Percentiles rank a stretch among this genome's conserved stretches.
Evolutionary conservation across 2,797 vertebrate species (phyloP).

Genomic region (Meriones psammophilus): DNA sequence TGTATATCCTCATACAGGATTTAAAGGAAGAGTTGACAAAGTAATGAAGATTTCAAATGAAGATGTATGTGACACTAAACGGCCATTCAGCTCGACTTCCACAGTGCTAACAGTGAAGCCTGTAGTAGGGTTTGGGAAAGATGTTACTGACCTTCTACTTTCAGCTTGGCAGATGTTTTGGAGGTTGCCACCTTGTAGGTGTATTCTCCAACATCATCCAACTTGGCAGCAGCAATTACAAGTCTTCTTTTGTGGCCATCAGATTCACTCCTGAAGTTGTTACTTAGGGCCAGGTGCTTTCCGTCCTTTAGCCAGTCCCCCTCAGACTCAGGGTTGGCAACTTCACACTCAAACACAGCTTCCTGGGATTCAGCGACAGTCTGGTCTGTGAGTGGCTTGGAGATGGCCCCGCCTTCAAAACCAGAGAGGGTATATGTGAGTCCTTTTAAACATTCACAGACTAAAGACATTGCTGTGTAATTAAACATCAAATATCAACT

Average conservation of each 20-base stretch:
- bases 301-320: slow-evolving; percentile 96
- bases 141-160: slow-evolving; percentile 94
- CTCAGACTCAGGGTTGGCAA: slow-evolving; percentile 95
- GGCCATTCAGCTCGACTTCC: background rate
- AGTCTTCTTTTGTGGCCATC: slow-evolving; percentile 93
- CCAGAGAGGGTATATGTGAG: slow-evolving; percentile 57
- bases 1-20: background rate
- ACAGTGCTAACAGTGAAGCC: background rate
- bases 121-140: background rate
- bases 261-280: slow-evolving; percentile 92
- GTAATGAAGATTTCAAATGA: slow-evolving; percentile 8
- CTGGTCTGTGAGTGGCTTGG: slow-evolving; percentile 94
- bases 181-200: slow-evolving; percentile 97
- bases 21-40: slow-evolving; percentile 14
- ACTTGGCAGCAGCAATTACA: slow-evolving; percentile 91
- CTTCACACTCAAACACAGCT: slow-evolving; percentile 96
- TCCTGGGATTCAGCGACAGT: slow-evolving; percentile 96
- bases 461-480: background rate
- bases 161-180: slow-evolving; percentile 96
- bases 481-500: background rate
- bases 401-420: slow-evolving; percentile 96
- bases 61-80: background rate
- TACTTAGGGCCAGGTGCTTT: slow-evolving; percentile 90
- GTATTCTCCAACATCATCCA: slow-evolving; percentile 96
- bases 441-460: background rate